Evolutionary conservation across 2,113 vertebrate genomes (phyloP).

Genomic region (Aleadryas rufinucha): DNA sequence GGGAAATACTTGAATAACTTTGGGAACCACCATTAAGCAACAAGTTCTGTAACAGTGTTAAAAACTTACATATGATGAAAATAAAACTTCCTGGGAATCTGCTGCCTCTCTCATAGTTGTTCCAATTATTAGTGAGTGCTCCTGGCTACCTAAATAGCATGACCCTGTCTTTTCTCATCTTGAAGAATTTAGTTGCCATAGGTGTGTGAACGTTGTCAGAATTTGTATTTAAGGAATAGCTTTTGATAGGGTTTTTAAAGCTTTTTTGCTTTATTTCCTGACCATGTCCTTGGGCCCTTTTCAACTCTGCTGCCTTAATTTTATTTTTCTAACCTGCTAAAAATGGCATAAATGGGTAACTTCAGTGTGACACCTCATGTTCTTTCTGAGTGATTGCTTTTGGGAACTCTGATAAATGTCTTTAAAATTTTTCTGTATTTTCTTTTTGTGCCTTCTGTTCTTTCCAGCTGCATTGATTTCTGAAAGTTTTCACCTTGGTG

Average conservation of each 20-base stretch:
- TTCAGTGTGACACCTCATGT: fast-evolving
- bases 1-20: not conserved
- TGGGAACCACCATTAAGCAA: not conserved
- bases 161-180: not conserved
- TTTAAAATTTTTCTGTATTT: not conserved
- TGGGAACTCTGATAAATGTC: not conserved
- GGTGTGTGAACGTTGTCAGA: not conserved
- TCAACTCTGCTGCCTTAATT: not conserved
- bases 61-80: not conserved
- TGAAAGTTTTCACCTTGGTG: not conserved
- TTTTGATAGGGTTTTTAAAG: not conserved
- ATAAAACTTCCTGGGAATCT: not conserved
- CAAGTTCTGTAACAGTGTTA: not conserved
- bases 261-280: not conserved
- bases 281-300: not conserved
- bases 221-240: not conserved
- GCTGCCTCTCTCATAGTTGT: not conserved
- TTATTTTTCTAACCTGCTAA: not conserved
- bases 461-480: not conserved
- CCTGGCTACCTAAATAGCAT: not conserved
- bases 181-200: not conserved
- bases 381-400: not conserved
- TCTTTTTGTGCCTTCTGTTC: not conserved
- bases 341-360: not conserved
- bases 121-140: not conserved